phyloP scores from a whole-genome alignment of 2,797 vertebrate species.

The Sebastes miniatus region DNA sequence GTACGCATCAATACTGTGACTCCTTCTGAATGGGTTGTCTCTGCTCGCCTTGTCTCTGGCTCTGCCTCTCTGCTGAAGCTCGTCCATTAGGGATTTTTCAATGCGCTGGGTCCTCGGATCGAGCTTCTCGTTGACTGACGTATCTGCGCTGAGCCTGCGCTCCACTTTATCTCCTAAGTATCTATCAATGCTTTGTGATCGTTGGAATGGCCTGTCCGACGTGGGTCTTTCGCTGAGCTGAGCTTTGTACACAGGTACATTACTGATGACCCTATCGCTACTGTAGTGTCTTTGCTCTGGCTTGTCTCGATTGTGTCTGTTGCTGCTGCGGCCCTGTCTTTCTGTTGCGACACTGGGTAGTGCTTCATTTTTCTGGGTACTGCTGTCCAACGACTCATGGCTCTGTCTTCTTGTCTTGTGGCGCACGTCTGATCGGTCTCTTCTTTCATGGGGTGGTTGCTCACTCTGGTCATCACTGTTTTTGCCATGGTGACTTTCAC shows the following conservation, averaged over 20 bases:
- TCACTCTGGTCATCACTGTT: background rate
- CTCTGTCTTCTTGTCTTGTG: constrained; percentile 18
- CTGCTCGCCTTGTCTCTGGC: constrained; percentile 49
- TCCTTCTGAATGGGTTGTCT: constrained; percentile 60
- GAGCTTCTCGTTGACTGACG: constrained; percentile 35
- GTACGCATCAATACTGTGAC: constrained; percentile 71
- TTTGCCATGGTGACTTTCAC: constrained; percentile 18
- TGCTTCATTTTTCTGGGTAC: constrained; percentile 5
- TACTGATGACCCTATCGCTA: constrained; percentile 70
- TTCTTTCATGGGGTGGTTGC: background rate
- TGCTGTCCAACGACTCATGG: constrained; percentile 20
- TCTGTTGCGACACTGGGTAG: constrained; percentile 13
- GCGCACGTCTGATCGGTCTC: constrained; percentile 5
- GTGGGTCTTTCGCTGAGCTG: constrained; percentile 27
- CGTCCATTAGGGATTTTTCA: constrained; percentile 72
- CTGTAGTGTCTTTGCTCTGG: constrained; percentile 61
- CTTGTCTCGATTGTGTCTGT: constrained; percentile 41
- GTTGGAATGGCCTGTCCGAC: constrained; percentile 25
- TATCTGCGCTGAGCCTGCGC: constrained; percentile 43
- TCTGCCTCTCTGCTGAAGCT: constrained; percentile 72
- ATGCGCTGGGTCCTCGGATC: constrained; percentile 63
- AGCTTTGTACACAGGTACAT: constrained; percentile 74
- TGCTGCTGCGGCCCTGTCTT: constrained; percentile 59
- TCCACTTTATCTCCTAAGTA: constrained; percentile 50
- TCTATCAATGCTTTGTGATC: constrained; percentile 69